A percentile compares a stretch with the other conserved stretches of the same genome.
Conservation (phyloP, 30 jellyfish, hydroid and myxozoan genomes). For the Rhopilema esculentum region DNA sequence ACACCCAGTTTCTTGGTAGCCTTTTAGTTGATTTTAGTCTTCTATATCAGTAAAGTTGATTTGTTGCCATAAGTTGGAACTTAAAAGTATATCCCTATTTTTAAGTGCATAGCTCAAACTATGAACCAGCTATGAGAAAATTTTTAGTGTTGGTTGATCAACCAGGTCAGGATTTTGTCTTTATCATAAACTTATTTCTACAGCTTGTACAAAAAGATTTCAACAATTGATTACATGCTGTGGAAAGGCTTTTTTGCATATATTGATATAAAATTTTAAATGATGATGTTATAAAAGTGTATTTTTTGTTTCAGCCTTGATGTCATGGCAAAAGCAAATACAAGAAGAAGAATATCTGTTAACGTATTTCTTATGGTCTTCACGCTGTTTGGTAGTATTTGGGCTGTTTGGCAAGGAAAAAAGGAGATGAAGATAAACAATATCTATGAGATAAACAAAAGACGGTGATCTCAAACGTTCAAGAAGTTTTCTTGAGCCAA, state of each 20-base stretch:
- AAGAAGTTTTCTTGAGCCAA: background rate
- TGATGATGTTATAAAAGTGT: background rate
- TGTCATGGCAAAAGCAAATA: conserved; percentile 61
- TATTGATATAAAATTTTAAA: background rate
- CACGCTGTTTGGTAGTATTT: conserved; percentile 37
- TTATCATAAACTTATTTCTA: no score
- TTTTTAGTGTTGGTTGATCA: no score
- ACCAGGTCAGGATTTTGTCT: no score
- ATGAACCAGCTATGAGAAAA: no score
- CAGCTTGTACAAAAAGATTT: no score
- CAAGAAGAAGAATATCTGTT: conserved; percentile 45
- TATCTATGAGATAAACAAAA: conserved; percentile 32
- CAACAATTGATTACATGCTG: no score
- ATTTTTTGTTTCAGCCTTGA: conserved; percentile 31
- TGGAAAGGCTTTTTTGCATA: background rate
- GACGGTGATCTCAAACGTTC: background rate
- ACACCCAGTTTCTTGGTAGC: no score
- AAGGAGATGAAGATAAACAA: conserved; percentile 38
- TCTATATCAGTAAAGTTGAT: no score
- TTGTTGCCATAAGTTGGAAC: no score
- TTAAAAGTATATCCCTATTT: no score
- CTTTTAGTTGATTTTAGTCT: no score
- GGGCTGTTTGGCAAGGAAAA: conserved; percentile 40
- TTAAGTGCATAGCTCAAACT: no score
- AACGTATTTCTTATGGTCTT: conserved; percentile 45